A percentile compares a stretch with the other conserved stretches of the same genome.
Conservation (phyloP, 1,140 invertebrate species). For the Macrosteles quadrilineatus region DNA sequence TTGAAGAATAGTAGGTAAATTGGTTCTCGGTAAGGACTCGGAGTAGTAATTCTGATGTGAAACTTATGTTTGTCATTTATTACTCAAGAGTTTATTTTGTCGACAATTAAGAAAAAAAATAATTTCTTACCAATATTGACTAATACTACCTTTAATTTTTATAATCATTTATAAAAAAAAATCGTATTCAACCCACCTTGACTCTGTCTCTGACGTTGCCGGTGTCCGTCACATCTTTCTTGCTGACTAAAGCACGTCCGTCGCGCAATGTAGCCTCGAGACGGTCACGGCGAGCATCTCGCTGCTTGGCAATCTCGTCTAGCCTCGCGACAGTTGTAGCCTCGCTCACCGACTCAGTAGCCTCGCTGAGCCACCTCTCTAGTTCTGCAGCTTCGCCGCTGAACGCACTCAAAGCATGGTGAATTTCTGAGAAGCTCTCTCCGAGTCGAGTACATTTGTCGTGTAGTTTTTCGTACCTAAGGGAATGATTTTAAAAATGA, state of each 20-base stretch:
- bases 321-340: constrained; percentile 62
- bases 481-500: constrained; percentile 38
- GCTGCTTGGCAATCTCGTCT: constrained; percentile 53
- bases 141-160: no score
- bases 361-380: constrained; percentile 69
- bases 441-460: constrained; percentile 77
- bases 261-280: constrained; percentile 78
- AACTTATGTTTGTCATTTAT: no score
- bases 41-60: no score
- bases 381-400: constrained; percentile 65
- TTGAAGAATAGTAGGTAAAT: no score
- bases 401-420: constrained; percentile 69
- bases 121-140: no score
- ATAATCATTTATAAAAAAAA: no score
- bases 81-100: no score
- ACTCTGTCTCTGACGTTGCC: constrained; percentile 82
- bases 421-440: constrained; percentile 81
- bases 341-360: constrained; percentile 76
- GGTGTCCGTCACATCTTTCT: constrained; percentile 89
- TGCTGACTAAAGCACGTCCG: constrained; percentile 81
- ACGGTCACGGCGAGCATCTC: constrained; percentile 58
- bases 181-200: no score
- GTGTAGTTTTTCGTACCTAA: constrained; percentile 83
- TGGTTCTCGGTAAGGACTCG: no score
- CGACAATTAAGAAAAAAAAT: no score